phyloP scores from a whole-genome alignment of 2,888 invertebrate genomes.

The Sarcophaga carnaria region DNA sequence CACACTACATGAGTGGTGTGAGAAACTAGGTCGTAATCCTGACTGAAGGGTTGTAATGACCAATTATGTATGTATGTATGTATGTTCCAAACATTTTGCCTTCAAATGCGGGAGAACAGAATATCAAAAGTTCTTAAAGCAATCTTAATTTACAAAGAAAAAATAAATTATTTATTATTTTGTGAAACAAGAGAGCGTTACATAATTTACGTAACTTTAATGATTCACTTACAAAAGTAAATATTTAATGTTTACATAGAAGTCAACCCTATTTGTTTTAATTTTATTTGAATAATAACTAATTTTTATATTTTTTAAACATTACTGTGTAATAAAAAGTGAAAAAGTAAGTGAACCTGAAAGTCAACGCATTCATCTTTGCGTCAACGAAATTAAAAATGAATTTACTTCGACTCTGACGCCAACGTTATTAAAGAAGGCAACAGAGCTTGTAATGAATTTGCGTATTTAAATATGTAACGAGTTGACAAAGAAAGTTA shows the following conservation, averaged over 20 bases:
- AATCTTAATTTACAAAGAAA: no score
- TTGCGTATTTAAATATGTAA: conserved; percentile 36
- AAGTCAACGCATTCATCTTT: conserved; percentile 26
- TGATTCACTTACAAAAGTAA: neutral
- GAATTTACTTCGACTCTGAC: conserved; percentile 34
- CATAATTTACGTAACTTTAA: neutral
- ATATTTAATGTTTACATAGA: neutral
- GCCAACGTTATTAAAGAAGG: conserved; percentile 11
- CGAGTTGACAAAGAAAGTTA: conserved; percentile 19
- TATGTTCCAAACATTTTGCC: no score
- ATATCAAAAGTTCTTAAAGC: no score
- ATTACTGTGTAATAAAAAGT: neutral
- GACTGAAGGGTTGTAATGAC: no score
- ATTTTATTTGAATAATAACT: neutral
- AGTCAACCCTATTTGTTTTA: no score
- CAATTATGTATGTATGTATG: no score
- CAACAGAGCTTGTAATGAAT: conserved; percentile 66
- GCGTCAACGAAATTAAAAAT: conserved; percentile 32
- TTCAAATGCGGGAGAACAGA: no score
- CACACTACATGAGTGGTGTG: no score
- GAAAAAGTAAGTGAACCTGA: conserved; percentile 36
- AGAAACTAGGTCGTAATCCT: no score
- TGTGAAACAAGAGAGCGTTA: neutral
- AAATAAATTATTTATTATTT: no score
- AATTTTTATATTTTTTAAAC: neutral